These are phyloP conservation scores for Drosophila eugracilis DNA, from an alignment of 1,140 invertebrate genomes.

Conservation along the genomic window DNA sequence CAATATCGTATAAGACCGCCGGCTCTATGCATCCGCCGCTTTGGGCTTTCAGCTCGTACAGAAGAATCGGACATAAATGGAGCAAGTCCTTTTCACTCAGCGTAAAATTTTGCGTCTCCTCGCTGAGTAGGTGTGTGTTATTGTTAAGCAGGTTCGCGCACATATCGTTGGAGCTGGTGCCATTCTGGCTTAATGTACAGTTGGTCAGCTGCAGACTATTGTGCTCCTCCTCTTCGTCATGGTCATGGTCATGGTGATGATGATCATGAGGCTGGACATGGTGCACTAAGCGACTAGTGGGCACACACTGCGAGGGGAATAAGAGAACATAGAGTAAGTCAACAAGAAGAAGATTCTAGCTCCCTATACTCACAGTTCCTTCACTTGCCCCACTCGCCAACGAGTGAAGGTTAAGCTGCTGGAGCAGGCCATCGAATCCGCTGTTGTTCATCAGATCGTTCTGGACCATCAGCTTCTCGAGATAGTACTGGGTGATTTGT, in stretches of 20 bases:
- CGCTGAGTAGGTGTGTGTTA: neutral
- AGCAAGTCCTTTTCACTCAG: constrained; percentile 83
- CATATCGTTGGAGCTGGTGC: constrained; percentile 21
- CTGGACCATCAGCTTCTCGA: constrained; percentile 86
- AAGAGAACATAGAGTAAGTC: neutral
- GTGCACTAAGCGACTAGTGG: constrained; percentile 60
- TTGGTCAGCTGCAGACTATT: constrained; percentile 35
- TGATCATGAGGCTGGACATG: constrained; percentile 73
- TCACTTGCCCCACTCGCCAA: constrained; percentile 85
- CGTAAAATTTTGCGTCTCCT: constrained; percentile 43
- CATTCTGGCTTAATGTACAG: constrained; percentile 39
- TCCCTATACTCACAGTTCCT: constrained; percentile 84
- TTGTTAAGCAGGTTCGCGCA: constrained; percentile 38
- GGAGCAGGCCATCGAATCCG: constrained; percentile 88
- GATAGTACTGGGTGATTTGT: constrained; percentile 77
- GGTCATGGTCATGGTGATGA: constrained; percentile 52
- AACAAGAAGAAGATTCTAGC: neutral
- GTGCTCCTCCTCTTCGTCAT: constrained; percentile 24
- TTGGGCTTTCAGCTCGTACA: constrained; percentile 87
- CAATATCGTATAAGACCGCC: constrained; percentile 47
- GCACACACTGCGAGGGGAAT: constrained; percentile 45
- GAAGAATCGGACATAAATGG: constrained; percentile 87
- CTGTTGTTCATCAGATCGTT: constrained; percentile 42
- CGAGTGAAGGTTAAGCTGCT: constrained; percentile 87
- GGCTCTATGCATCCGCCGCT: constrained; percentile 86